phyloP scores from a whole-genome alignment of 1,140 invertebrate genomes.

The Lerema accius region DNA sequence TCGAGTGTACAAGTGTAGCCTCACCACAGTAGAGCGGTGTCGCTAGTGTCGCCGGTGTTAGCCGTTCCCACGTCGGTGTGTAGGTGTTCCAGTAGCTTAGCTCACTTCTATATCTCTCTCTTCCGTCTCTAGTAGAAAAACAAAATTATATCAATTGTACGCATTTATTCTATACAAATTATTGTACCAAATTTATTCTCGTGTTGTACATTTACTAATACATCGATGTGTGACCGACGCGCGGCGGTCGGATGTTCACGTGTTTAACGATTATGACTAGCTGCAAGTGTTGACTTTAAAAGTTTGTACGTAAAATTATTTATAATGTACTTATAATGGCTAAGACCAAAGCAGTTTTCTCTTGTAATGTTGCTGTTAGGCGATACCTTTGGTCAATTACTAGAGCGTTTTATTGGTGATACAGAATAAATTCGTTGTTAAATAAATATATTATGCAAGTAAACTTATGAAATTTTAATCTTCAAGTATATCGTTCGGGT shows the following conservation, averaged over 20 bases:
- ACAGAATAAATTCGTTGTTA: conserved; percentile 64
- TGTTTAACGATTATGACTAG: conserved; percentile 16
- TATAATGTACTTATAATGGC: conserved; percentile 66
- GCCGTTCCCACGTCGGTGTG: conserved; percentile 63
- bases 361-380: conserved; percentile 71
- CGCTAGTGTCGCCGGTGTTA: conserved; percentile 52
- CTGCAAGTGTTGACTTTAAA: conserved; percentile 40
- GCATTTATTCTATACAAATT: conserved; percentile 41
- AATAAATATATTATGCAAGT: conserved; percentile 50
- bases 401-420: conserved; percentile 74
- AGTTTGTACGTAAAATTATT: conserved; percentile 46
- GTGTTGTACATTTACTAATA: conserved; percentile 57
- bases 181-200: conserved; percentile 55
- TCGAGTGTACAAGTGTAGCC: conserved; percentile 40
- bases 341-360: conserved; percentile 76
- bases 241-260: conserved; percentile 7
- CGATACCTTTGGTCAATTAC: conserved; percentile 82
- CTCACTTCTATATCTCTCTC: conserved; percentile 38
- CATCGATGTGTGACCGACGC: conserved; percentile 41
- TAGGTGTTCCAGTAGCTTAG: conserved; percentile 74
- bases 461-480: conserved; percentile 63
- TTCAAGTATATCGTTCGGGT: conserved; percentile 49
- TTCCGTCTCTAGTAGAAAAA: conserved; percentile 54
- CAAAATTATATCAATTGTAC: conserved; percentile 48
- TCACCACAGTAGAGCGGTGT: conserved; percentile 49